phyloP scores from a whole-genome alignment of 1,140 invertebrate species.

The Acyrthosiphon pisum region DNA sequence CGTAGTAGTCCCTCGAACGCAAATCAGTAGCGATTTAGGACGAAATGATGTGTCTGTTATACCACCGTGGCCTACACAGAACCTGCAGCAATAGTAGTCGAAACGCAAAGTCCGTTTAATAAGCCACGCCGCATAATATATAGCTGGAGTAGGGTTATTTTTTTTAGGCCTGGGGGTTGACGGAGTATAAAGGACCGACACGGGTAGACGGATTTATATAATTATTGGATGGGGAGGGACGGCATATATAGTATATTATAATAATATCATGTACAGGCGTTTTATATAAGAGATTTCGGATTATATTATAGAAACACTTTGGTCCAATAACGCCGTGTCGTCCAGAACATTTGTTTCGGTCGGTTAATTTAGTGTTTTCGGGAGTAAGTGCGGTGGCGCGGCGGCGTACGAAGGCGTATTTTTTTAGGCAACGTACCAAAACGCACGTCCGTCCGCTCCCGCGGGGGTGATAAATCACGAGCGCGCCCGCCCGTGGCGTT shows the following conservation, averaged over 20 bases:
- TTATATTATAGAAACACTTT: not conserved
- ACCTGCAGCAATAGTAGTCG: not conserved
- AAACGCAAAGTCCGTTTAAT: not conserved
- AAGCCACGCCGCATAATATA: not conserved
- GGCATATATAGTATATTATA: not conserved
- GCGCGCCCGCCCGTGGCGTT: slow-evolving; percentile 41
- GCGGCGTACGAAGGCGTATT: slow-evolving; percentile 31
- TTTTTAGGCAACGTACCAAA: slow-evolving; percentile 54
- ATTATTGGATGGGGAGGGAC: not conserved
- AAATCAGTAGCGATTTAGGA: not conserved
- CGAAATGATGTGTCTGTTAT: not conserved
- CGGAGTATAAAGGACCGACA: not conserved
- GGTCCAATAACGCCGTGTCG: slow-evolving; percentile 20
- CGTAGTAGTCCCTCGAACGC: too few relatives aligned
- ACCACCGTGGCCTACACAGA: not conserved
- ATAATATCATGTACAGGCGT: not conserved
- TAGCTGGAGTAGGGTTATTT: not conserved
- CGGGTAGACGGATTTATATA: not conserved
- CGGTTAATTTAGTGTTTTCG: slow-evolving; percentile 28
- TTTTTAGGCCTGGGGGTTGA: not conserved
- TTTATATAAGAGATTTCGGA: not conserved
- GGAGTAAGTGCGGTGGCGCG: slow-evolving; percentile 20
- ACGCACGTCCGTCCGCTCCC: slow-evolving; percentile 17
- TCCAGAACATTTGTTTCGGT: slow-evolving; percentile 23
- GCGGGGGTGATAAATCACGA: slow-evolving; percentile 50